Evolutionary conservation across 2,113 vertebrate genomes (phyloP), one percentile per base, ranked within the genome.

Genomic region (Labeo rohita): DNA sequence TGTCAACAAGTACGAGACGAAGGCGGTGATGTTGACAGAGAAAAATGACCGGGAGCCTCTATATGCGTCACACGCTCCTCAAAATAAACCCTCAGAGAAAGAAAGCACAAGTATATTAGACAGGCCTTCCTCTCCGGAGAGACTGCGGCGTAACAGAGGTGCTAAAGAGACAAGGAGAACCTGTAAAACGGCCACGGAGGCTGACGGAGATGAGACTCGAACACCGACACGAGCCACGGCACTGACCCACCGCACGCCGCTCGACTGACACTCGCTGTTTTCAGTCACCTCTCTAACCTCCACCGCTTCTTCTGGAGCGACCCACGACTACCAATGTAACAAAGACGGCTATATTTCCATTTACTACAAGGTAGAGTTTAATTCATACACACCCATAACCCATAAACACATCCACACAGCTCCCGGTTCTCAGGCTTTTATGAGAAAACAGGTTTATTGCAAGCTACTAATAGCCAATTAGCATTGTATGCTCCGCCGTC

Each of bases 401-500:
- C 59, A 85, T 82, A 78, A 72, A 78, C 78, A 52, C 80, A 63
- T 80, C 65, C 80, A 65, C 73, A 79, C 56, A 75, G 63, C 66
- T 54, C 77, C 78, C 28, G 23, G 73, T 65, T 72, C 63, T 83
- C 43, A 59, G 21, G 80, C 10, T 83, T 78, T 70, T 49, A 84
- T 36, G 68, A 28, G 74, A 59, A 82, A 78, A 79, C n/a, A 50
- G 52, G n/a, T 87, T 84, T 83, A 84, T 15, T 70, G 65, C 76
- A 74, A 75, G 65, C 56, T 43, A 34, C 72, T 93, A 92, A 94
- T 88, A 92, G 90, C 91, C 91, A 93, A 93, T 94, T 94, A 94
- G 73, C 83, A 86, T 89, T 91, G 90, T 84, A 90, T 92, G 92
- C 90, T 92, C 91, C 92, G 92, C 89, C 89, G 4, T 93, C 84